Evolutionary conservation across 2,797 vertebrate genomes (phyloP), one percentile per base, ranked within the genome.

Genomic region (Discoglossus pictus): DNA sequence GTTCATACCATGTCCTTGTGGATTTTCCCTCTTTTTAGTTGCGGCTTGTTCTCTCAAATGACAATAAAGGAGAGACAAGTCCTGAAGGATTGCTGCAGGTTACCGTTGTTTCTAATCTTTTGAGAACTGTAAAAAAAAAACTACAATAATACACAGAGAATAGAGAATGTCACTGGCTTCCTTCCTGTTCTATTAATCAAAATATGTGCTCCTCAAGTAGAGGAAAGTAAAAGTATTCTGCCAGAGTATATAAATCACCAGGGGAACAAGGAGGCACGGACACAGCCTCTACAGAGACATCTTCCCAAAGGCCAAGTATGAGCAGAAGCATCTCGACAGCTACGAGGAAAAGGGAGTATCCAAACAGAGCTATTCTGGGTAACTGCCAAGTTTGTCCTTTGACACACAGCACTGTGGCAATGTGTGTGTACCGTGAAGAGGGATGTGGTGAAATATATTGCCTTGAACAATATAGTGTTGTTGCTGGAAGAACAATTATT

Each of bases 161-260:
- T 0, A 18, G 0, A 1, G 1, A 31, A 39, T 53, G 44, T 52
- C 1, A 0, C 50, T 75, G 64, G 44, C 54, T 75, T 74, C 58
- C 48, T 63, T 9, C 34, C 56, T 65, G 16, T 48, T 73, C 40
- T 27, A 3, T 70, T 74, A 65, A 77, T 73, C 40, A 73, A 64
- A 46, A 35, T 67, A 71, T 2, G 2, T 1, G 2, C 16, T 75
- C 15, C 36, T 63, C 35, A 48, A 59, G 25, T 0, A 2, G 0
- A 0, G 44, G 1, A 60, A 6, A 63, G n/a, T 52, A 66, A 51
- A 69, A 68, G 64, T 27, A 4, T 61, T 65, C 67, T 76, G 59
- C 60, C 73, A 72, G 34, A 54, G 61, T 53, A 0, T 7, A 73
- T 44, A 74, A 62, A 73, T 40, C 50, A 64, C 27, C 6, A 11